Percentiles rank a stretch among this genome's conserved stretches.
phyloP scores from a whole-genome alignment of 1,140 invertebrate species.

The Hypothenemus hampei region DNA sequence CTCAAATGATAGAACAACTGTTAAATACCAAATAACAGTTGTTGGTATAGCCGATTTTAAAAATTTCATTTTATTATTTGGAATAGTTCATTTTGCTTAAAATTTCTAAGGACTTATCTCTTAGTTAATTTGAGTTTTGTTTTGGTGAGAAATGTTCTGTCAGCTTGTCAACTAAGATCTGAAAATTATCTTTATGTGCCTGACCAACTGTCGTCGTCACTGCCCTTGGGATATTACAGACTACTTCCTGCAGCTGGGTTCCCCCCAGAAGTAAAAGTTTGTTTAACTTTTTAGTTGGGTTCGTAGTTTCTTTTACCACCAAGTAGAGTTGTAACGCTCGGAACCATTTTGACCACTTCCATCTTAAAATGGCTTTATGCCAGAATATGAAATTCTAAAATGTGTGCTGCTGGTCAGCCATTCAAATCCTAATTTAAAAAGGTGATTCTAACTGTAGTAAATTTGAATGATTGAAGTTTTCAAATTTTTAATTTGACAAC shows the following conservation, averaged over 20 bases:
- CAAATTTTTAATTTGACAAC: too few species aligned
- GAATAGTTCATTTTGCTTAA: too few species aligned
- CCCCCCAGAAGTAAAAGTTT: constrained; percentile 36
- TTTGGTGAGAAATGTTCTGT: constrained; percentile 23
- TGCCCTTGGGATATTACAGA: constrained; percentile 33
- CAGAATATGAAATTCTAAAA: too few species aligned
- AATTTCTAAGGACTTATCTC: too few species aligned
- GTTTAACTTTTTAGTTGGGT: constrained; percentile 33
- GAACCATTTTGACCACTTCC: constrained; percentile 24
- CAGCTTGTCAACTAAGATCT: constrained; percentile 16
- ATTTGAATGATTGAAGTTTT: too few species aligned
- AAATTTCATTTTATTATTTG: too few species aligned
- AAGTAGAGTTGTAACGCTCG: constrained; percentile 21
- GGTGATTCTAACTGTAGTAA: too few species aligned
- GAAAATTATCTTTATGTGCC: constrained; percentile 25
- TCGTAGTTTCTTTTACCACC: constrained; percentile 27
- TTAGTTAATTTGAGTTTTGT: constrained; percentile 32
- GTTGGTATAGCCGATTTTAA: too few species aligned
- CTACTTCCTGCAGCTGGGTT: constrained; percentile 37
- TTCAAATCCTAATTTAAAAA: too few species aligned
- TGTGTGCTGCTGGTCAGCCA: too few species aligned
- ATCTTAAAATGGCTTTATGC: constrained; percentile 18
- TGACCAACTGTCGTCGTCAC: constrained; percentile 12
- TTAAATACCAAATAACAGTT: too few species aligned
- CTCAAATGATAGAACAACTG: too few species aligned